Evolutionary conservation across 1,140 invertebrate species (phyloP), one percentile per base, ranked within the genome.

Genomic region (Neelides sp.): DNA sequence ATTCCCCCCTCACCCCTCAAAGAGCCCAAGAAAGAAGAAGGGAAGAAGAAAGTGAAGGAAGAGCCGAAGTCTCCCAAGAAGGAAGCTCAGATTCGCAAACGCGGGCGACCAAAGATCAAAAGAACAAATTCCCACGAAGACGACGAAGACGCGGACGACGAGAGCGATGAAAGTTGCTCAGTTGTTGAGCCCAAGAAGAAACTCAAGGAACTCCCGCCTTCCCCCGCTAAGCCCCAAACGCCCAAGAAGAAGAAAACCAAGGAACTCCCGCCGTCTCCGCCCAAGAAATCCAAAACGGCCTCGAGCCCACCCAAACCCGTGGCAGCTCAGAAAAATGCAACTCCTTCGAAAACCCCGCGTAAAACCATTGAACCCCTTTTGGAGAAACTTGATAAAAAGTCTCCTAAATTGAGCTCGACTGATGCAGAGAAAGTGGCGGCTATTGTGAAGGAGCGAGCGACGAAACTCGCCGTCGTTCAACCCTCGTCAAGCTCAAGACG

Each of bases 361-460:
- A 47, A 4, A 24, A 26, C 10, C 26, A 48, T 8, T 19, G 12
- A 7, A 13, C 24, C 41, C 28, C 32, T 23, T 19, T 35, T 37
- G 28, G 20, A 41, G n/a, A 47, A 41, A 20, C 43, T 36, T 41
- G 32, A 15, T 22, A 35, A 23, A 41, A 45, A 35, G n/a, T n/a
- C n/a, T n/a, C n/a, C n/a, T 5, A 57, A 52, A 40, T 35, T 59
- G 41, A 50, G 22, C 19, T 24, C 54, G 17, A 35, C 48, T 19
- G 52, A 60, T 41, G 55, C 45, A 13, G 52, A 46, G 15, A 60
- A 57, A 50, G 54, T 57, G 12, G 58, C 54, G 0, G 52, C 52
- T 23, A 22, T 57, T 2, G 52, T 60, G 3, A 60, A 52, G 42
- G 58, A 60, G 42, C 32, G 58, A 43, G 49, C 58, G 8, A 52